Evolutionary conservation across 2,113 vertebrate genomes (phyloP), one percentile per base, ranked within the genome.

Genomic region (Natator depressus): DNA sequence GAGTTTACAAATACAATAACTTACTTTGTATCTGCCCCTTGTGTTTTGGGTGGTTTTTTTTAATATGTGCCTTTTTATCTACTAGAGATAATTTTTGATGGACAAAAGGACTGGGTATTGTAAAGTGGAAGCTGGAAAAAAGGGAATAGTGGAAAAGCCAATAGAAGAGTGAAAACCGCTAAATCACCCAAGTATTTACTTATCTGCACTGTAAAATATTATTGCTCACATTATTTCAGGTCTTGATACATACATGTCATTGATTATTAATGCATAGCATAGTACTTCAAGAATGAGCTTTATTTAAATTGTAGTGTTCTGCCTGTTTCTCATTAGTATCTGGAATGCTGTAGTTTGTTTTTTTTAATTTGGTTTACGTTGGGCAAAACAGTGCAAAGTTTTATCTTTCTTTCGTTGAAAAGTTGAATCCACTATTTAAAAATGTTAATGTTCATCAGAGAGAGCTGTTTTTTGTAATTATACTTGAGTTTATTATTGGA

Each of bases 211-310:
- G 31, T 14, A 14, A 54, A 38, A 78, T 35, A 65, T n/a, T 10
- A 6, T 80, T 90, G 31, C 35, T 91, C 11, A 35, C 76, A 0
- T 10, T 94, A 81, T 38, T 83, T n/a, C 87, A 27, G 62, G 82
- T 94, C 91, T 94, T 94, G 93, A 94, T 96, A 94, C 81, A 76
- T 94, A 87, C 91, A 84, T 96, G 96, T 97, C 93, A 96, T 96
- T 97, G 96, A 95, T 53, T 89, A 84, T 27, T 82, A 84, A 49
- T 25, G 42, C 79, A 80, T 75, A 90, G 42, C 79, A 80, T 75
- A 89, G 35, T 10, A 83, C 35, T 79, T 65, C 31, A 17, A 25
- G 35, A 10, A 25, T 31, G 31, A 84, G 20, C 10, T 78, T 92
- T 35, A 59, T 47, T 88, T 62, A 12, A 7, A 7, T 24, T 8